Percentiles rank a stretch among this genome's conserved stretches.
These are phyloP conservation scores for Drosophila asahinai DNA, from an alignment of 1,140 invertebrate genomes.

Conservation along the genomic window DNA sequence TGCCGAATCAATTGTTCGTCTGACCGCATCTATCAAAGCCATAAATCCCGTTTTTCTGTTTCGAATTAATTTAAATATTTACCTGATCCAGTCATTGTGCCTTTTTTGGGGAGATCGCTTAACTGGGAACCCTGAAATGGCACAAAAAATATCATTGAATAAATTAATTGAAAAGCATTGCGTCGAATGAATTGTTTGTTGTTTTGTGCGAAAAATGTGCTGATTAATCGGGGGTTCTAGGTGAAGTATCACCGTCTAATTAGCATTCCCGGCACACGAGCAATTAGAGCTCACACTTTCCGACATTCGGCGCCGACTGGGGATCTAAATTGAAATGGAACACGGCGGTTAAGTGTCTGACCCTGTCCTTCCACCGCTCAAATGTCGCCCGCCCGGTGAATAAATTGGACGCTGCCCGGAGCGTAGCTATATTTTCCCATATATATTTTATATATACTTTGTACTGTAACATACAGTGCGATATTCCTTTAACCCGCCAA, in stretches of 20 bases:
- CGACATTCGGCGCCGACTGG: constrained; percentile 5
- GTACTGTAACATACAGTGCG: constrained; percentile 6
- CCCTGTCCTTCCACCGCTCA: constrained; percentile 41
- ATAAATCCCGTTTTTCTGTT: constrained; percentile 2
- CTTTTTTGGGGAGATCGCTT: constrained; percentile 28
- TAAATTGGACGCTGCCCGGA: constrained; percentile 18
- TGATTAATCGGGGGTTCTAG: constrained; percentile 36
- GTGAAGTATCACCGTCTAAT: constrained; percentile 51
- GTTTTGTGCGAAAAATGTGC: constrained; percentile 35
- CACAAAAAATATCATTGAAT: constrained; percentile 42
- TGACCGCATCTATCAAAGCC: constrained; percentile 7
- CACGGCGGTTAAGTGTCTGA: constrained; percentile 40
- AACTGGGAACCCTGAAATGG: constrained; percentile 45
- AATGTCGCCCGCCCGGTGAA: constrained; percentile 19
- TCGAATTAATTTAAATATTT: constrained; percentile 42
- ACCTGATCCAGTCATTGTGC: constrained; percentile 75
- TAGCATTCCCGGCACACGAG: constrained; percentile 58
- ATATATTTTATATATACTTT: constrained; percentile 13
- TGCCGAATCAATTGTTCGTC: constrained; percentile 11
- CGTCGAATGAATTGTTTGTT: constrained; percentile 32
- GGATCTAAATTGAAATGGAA: constrained; percentile 33
- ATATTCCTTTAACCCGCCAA: constrained; percentile 26
- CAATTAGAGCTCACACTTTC: constrained; percentile 50
- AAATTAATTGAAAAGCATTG: constrained; percentile 48
- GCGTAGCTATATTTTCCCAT: constrained; percentile 26